Evolutionary conservation across 2,888 invertebrate species (phyloP), one percentile per base, ranked within the genome.

Genomic region (Bombylius major): DNA sequence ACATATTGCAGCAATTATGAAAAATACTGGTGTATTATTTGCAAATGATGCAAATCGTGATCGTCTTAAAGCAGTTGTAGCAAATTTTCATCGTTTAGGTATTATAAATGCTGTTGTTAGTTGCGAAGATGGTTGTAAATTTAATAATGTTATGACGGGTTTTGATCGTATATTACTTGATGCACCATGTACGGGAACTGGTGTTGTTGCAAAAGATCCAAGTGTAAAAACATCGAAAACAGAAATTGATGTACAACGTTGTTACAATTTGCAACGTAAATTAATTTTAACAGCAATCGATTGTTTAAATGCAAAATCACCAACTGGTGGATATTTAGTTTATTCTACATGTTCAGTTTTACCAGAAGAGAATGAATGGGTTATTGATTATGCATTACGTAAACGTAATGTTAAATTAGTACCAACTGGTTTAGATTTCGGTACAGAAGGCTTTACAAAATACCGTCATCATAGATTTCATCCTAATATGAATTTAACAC

Each of bases 331-430:
- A 12, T 91, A 91, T 69, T 79, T 99, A 59, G 97, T 99, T 1
- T 99, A 99, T 73, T 99, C 98, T 0, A 99, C 99, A 0, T 99
- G 99, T 75, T 99, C 99, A 1, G 84, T 99, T 62, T 76, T 98
- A 66, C 91, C 96, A 0, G 99, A 99, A 73, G 99, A 99, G 76
- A 99, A 99, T 75, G 99, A 99, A 74, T 89, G 89, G 80, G 94
- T 99, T 0, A 83, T 99, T 42, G 91, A 99, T 73, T 98, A 92
- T 75, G 97, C 91, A 3, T 75, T 99, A 47, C 92, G 87, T 68
- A 91, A 93, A 69, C 81, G 99, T 54, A 86, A 90, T 70, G 96
- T 99, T 0, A 95, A 96, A 73, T 73, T 99, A 46, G 91, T 98
- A 3, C 85, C 90, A 1, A 92, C 95, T 47, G 95, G 94, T 0